Evolutionary conservation across 2,113 vertebrate genomes (phyloP), one percentile per base, ranked within the genome.

Genomic region (Deroptyus accipitrinus): DNA sequence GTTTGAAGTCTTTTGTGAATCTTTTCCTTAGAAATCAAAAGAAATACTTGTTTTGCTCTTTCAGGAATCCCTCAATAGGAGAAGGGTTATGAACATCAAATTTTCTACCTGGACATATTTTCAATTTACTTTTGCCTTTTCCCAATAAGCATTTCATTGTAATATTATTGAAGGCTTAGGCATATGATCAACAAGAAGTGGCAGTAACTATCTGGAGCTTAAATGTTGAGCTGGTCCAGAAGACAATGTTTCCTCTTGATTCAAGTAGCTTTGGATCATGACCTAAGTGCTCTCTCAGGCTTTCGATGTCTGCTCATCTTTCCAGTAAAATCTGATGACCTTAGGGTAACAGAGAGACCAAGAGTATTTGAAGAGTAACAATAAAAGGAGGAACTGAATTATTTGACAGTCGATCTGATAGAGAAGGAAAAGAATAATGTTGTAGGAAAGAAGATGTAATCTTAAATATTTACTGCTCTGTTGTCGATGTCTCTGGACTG

Each of bases 401-500:
- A 82, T 93, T 67, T 89, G 90, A 83, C 62, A 25, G 74, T 81
- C 91, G 94, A 96, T 96, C 86, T 96, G 88, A 90, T 94, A 92
- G 81, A 96, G 85, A 90, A 84, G 77, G 87, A 84, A 94, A 95
- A 95, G 70, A 97, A 94, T 93, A 94, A 95, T 62, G 52, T 48
- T 51, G 57, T 41, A 91, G 75, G 85, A 96, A 96, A 96, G 95
- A 91, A 97, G 95, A 97, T 97, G 92, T 96, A 97, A 95, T 97
- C 94, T 97, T 96, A 96, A 96, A 95, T 97, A 97, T 97, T 96
- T 97, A 94, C 92, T 30, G 46, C 42, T 90, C 61, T 93, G 96
- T 96, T 96, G 95, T 97, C 24, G 6, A 54, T 77, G 80, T 74
- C 44, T 88, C 85, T 42, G 33, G 52, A 37, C 78, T 96, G 91